Base-by-base conservation (phyloP, 2,113 vertebrate species). In the Cynoglossus semilaevis region DNA sequence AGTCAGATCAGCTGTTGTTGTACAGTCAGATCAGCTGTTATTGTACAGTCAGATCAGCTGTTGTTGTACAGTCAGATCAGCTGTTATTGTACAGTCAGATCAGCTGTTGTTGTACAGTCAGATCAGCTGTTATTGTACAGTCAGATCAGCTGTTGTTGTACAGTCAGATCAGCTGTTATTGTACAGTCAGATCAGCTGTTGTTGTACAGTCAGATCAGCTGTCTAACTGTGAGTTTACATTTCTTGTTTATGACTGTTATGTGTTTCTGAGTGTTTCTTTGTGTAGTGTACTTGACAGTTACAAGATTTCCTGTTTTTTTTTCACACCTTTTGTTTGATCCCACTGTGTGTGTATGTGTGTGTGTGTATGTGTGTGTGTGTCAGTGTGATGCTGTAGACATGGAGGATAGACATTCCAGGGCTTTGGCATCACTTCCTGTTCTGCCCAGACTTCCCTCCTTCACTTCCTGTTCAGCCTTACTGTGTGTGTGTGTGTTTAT, bases 231-330 rank as follows among this genome's bases (percentile, higher is more conserved):
- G 15, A 9, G 13, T 9, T 41, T 63, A 51, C 17, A 15, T 14
- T 35, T 34, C 34, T 16, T n/a, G 5, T 37, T 29, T 65, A 51
- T 66, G n/a, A n/a, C n/a, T n/a, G n/a, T 55, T 42, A 40, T 45
- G 19, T 9, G 9, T 19, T 9, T 12, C 22, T 29, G 22, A 29
- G 22, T 29, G 22, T 29, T 29, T 29, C 22, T 29, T 6, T 29
- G 22, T 2, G 6, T 6, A 29, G 22, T 29, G 6, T 4, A 29
- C 22, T 29, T 29, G 22, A 29, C 22, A 29, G 2, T 29, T 70
- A 53, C 70, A 81, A 9, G 72, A 63, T 72, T 83, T 88, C 87
- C 87, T 88, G 84, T 87, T 85, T 88, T 29, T 88, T 29, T 85
- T 63, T 58, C 45, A 49, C 48, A 74, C 63, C 69, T 70, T 85